A percentile compares a stretch with the other conserved stretches of the same genome.
Evolutionary conservation across 2,888 invertebrate species (phyloP).

Genomic region (Bhutanitis thaidina): DNA sequence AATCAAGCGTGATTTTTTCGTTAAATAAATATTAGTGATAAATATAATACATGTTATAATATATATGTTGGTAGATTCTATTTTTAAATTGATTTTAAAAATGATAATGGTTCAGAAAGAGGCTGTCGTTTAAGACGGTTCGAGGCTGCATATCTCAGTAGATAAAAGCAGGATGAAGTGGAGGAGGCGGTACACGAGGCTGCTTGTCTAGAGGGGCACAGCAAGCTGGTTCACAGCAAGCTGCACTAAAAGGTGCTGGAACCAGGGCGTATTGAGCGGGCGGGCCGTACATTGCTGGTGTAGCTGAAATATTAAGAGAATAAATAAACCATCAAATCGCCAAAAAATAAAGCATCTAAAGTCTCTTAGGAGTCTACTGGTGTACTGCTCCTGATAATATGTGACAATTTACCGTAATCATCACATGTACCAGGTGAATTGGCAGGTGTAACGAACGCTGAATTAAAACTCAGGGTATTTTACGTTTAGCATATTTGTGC

Average conservation of each 20-base stretch:
- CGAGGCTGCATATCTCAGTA: slow-evolving; percentile 41
- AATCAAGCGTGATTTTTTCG: slow-evolving; percentile 2
- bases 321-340: no score
- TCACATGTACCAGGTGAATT: no score
- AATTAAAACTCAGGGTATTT: no score
- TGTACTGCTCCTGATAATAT: no score
- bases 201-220: slow-evolving; percentile 66
- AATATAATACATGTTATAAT: not conserved
- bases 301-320: slow-evolving; percentile 48
- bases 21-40: not conserved
- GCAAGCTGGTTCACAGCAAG: slow-evolving; percentile 67
- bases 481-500: no score
- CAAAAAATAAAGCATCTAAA: no score
- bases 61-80: not conserved
- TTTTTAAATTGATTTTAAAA: not conserved
- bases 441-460: no score
- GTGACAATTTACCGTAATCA: no score
- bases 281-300: slow-evolving; percentile 63
- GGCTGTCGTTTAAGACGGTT: slow-evolving; percentile 23
- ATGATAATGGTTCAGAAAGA: not conserved
- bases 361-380: no score
- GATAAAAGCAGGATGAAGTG: slow-evolving; percentile 68
- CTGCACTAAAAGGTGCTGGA: slow-evolving; percentile 60
- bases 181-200: slow-evolving; percentile 61
- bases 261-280: slow-evolving; percentile 65